Evolutionary conservation across 2,888 invertebrate species (phyloP).

Genomic region (Dysmachus trigonus): DNA sequence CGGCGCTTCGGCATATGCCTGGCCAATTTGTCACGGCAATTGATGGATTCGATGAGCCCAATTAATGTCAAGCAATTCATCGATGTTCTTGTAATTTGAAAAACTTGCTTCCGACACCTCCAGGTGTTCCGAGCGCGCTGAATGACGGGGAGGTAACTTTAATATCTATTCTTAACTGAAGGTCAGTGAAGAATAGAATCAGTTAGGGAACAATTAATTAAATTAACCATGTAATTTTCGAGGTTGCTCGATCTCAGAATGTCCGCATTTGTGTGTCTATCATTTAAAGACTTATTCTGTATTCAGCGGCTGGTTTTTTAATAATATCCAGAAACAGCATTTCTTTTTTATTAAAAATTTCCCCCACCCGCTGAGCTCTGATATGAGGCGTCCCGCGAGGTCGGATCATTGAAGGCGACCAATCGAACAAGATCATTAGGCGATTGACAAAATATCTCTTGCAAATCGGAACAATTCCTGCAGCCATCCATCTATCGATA

Average conservation of each 20-base stretch:
- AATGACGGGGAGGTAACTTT: not conserved
- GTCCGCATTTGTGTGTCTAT: not conserved
- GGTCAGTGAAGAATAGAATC: not conserved
- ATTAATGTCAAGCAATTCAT: not conserved
- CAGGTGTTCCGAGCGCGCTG: not conserved
- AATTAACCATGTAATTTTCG: not conserved
- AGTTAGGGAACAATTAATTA: not conserved
- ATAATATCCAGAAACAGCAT: not conserved
- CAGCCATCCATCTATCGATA: conserved; percentile 7
- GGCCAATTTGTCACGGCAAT: conserved; percentile 12
- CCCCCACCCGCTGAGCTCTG: conserved; percentile 4
- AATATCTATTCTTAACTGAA: not conserved
- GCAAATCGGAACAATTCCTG: conserved; percentile 13
- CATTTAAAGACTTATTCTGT: not conserved
- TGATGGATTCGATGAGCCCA: conserved; percentile 7
- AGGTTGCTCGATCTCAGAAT: not conserved
- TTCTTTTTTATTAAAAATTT: conserved; percentile 11
- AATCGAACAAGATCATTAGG: conserved; percentile 27
- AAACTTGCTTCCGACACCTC: not conserved
- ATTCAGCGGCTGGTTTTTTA: conserved; percentile 4
- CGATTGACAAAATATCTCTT: conserved; percentile 24
- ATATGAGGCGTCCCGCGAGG: not conserved
- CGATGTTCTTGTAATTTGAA: not conserved
- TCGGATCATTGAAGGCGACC: not conserved
- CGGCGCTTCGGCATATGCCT: not conserved